Evolutionary conservation across 2,113 vertebrate species (phyloP), one percentile per base, ranked within the genome.

Genomic region (Dissostichus mawsoni): DNA sequence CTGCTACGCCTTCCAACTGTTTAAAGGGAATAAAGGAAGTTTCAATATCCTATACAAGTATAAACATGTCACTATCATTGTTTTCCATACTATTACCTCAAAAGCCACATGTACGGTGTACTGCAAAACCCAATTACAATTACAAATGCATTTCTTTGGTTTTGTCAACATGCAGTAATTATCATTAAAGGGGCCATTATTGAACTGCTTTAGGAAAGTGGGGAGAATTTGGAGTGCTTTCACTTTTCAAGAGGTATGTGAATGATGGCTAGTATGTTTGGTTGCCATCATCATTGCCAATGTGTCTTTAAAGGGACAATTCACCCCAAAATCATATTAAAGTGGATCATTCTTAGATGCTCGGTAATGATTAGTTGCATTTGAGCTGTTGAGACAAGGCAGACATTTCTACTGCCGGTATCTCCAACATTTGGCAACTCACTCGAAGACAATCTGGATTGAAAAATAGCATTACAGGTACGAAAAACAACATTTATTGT

Each of bases 1-100:
- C 68, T 67, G 18, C 82, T 83, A 85, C 92, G 90, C 93, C 93
- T 94, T 90, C 90, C 75, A 94, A 94, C 92, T 94, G 81, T 94
- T 94, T 93, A 69, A 82, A 45, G 68, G 56, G 13, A 29, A 29
- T 55, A 83, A 69, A 76, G 14, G 17, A 86, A 80, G 69, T 88
- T 89, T 89, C 84, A 92, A 89, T 83, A 92, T 82, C 88, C 75
- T 44, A 74, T 72, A 91, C 83, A 74, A 84, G 57, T 84, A 68
- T 47, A 66, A 88, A 85, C 77, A 75, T 65, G 69, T 67, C 47
- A 13, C 66, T 83, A 71, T 83, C 66, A 80, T 55, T 78, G 48
- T 65, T 76, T 6, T 58, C 47, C 18, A 55, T 57, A 14, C 65
- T 58, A 57, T 74, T 87, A 72, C 66, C 62, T 52, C 16, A 74